Conservation (phyloP, 2,797 vertebrate species). For the Staurois parvus region DNA sequence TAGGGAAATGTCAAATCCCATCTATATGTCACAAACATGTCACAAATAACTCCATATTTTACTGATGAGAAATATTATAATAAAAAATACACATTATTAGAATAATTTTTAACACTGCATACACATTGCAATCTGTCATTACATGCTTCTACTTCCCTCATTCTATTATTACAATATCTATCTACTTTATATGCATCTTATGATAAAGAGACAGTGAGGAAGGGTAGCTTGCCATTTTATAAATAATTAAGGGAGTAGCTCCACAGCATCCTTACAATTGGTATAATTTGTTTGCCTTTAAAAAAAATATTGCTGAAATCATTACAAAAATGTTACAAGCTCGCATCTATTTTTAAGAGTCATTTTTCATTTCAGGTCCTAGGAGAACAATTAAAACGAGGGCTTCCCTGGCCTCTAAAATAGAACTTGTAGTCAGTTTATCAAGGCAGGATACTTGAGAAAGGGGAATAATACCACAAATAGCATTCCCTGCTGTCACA, state of each 20-base stretch:
- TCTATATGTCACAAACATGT: not conserved
- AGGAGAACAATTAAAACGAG: constrained; percentile 52
- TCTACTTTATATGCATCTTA: constrained; percentile 18
- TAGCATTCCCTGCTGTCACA: constrained; percentile 11
- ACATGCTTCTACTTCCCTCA: not conserved
- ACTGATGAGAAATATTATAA: not conserved
- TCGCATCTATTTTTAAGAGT: constrained; percentile 44
- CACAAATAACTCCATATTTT: not conserved
- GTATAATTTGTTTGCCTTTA: constrained; percentile 39
- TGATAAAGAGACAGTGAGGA: constrained; percentile 23
- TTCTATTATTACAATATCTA: constrained; percentile 35
- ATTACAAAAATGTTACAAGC: constrained; percentile 24
- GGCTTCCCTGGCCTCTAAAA: constrained; percentile 22
- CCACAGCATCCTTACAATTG: constrained; percentile 20
- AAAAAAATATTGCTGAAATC: constrained; percentile 39
- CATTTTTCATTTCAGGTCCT: constrained; percentile 43
- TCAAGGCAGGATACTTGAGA: constrained; percentile 8
- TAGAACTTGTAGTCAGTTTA: constrained; percentile 4
- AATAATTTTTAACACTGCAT: not conserved
- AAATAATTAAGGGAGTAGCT: constrained; percentile 35
- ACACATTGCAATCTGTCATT: not conserved
- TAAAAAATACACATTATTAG: not conserved
- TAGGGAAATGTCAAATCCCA: too few species aligned
- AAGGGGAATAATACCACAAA: constrained; percentile 26
- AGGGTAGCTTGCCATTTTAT: not conserved